Evolutionary conservation across 2,797 vertebrate species (phyloP), one percentile per base, ranked within the genome.

Genomic region (Simalia tracyae): DNA sequence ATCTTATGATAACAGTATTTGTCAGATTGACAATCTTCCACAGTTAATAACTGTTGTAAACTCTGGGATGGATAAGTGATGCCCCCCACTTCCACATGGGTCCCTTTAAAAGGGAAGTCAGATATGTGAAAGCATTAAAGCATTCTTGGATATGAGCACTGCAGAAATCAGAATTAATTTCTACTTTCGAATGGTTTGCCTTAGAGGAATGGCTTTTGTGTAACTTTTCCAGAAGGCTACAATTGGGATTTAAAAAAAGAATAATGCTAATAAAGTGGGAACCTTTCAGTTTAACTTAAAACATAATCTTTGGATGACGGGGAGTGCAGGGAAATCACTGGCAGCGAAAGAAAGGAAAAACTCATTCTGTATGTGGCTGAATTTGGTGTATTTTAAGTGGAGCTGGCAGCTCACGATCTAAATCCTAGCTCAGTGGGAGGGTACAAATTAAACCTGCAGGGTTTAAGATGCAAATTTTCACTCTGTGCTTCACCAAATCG

Each of bases 371-470:
- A 24, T 42, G 22, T 2, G 56, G 17, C 8, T 57, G 22, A 42
- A 28, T 86, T 26, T 86, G 64, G 90, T 93, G 1, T 63, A 5
- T 61, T 87, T 50, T 36, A 89, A 59, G 36, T 60, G 57, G 0
- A 90, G 9, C 94, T 92, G 66, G 87, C 90, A 94, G 36, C 28
- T 95, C 64, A 19, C 57, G 61, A 26, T 90, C 84, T 59, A 88
- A 91, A 57, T 86, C 5, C 0, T 85, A 90, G 63, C 0, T 0
- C 63, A 63, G 46, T 84, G 88, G 89, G 61, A 89, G 31, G 46
- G 87, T 92, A n/a, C 57, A 95, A 94, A 95, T 93, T 93, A 94
- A 95, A 92, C 61, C 81, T 93, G 59, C 50, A 81, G 66, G 1
- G 0, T 36, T 92, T 92, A 90, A 91, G 84, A 93, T 92, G 72